phyloP scores from a whole-genome alignment of 2,888 invertebrate genomes.

The Abrostola tripartita region DNA sequence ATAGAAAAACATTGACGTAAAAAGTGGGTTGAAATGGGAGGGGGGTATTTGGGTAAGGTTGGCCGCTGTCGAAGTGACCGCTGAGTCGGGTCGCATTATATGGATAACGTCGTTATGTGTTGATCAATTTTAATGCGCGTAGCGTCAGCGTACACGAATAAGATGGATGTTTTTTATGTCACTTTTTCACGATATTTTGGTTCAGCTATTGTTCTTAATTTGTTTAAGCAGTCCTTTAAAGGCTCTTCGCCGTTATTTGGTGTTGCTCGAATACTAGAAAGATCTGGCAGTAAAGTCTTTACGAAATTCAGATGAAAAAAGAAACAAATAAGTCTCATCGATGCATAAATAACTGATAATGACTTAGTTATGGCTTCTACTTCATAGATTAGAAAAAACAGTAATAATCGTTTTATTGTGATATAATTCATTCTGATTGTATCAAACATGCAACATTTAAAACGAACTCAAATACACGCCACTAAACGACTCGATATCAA shows the following conservation, averaged over 20 bases:
- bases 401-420: background rate
- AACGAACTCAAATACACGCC: constrained; percentile 16
- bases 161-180: constrained; percentile 18
- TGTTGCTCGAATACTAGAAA: too few relatives aligned
- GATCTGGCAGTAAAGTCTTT: too few relatives aligned
- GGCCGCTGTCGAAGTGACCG: constrained; percentile 88
- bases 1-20: constrained; percentile 89
- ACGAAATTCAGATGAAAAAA: too few relatives aligned
- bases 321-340: too few relatives aligned
- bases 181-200: background rate
- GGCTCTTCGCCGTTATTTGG: too few relatives aligned
- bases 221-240: too few relatives aligned
- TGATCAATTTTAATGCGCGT: constrained; percentile 87
- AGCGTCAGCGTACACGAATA: constrained; percentile 58
- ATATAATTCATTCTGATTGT: constrained; percentile 6
- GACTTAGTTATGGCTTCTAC: background rate
- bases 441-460: constrained; percentile 27
- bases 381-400: background rate
- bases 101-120: constrained; percentile 87
- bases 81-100: constrained; percentile 87
- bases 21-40: constrained; percentile 82
- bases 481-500: background rate
- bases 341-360: background rate
- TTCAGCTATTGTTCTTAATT: too few relatives aligned
- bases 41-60: constrained; percentile 77